These are phyloP conservation scores for Urocynchramus pylzowi DNA, from an alignment of 2,113 vertebrate genomes.

Conservation along the genomic window DNA sequence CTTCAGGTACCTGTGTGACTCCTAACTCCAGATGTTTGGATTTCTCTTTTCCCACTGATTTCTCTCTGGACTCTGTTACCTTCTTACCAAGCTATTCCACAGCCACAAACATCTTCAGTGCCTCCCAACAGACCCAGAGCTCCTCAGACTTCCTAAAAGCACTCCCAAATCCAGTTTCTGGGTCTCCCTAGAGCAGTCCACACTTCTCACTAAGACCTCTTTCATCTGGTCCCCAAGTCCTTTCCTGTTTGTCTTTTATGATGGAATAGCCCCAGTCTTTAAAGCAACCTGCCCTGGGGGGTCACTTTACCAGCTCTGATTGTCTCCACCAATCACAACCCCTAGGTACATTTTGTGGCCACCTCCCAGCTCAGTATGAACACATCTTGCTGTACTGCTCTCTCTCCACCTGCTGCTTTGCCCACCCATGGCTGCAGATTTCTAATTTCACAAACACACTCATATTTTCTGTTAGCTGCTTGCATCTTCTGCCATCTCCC, in stretches of 20 bases:
- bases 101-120: not conserved
- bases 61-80: not conserved
- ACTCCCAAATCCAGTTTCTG: not conserved
- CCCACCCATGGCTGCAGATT: not conserved
- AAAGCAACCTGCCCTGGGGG: not conserved
- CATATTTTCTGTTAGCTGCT: not conserved
- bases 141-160: not conserved
- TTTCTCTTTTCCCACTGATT: not conserved
- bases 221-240: not conserved
- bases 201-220: not conserved
- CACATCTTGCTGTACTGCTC: accelerated
- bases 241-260: not conserved
- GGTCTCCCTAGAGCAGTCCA: not conserved
- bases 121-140: not conserved
- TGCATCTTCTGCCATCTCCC: not conserved
- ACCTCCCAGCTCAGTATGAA: not conserved
- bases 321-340: not conserved
- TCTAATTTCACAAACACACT: not conserved
- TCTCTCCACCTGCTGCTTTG: not conserved
- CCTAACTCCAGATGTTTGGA: not conserved
- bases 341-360: not conserved
- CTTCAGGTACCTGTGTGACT: not conserved
- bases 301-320: not conserved
- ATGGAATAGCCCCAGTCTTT: not conserved
- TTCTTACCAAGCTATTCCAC: not conserved